Conservation (phyloP, 2,888 invertebrate genomes). For the Acrobasis repandana region DNA sequence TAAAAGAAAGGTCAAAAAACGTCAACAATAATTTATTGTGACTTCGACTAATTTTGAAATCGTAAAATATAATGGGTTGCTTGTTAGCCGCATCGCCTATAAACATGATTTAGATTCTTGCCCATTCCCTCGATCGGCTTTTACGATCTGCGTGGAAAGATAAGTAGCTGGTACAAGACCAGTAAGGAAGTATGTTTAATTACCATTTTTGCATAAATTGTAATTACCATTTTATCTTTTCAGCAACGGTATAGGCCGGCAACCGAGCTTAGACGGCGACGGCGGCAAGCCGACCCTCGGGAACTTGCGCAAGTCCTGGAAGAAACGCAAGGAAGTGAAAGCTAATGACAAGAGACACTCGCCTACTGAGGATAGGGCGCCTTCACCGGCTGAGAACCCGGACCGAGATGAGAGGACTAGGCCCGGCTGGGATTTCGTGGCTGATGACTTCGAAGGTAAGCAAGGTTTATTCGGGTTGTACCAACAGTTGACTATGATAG, state of each 20-base stretch:
- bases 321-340: conserved; percentile 77
- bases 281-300: conserved; percentile 65
- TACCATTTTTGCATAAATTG: too few relatives aligned
- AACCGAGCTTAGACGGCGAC: conserved; percentile 64
- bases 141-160: too few relatives aligned
- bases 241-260: conserved; percentile 70
- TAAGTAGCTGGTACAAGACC: too few relatives aligned
- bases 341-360: conserved; percentile 66
- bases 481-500: conserved; percentile 52
- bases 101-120: too few relatives aligned
- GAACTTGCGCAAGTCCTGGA: conserved; percentile 77
- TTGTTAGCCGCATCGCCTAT: too few relatives aligned
- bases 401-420: conserved; percentile 59
- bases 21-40: too few relatives aligned
- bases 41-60: too few relatives aligned
- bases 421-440: conserved; percentile 87
- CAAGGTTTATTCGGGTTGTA: too few relatives aligned
- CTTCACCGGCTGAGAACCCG: conserved; percentile 51
- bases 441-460: conserved; percentile 89
- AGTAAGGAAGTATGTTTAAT: too few relatives aligned
- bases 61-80: too few relatives aligned
- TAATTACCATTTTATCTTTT: conserved; percentile 3
- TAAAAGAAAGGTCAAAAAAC: too few relatives aligned
- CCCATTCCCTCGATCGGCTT: too few relatives aligned
- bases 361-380: conserved; percentile 66